These are phyloP conservation scores for Actinia equina DNA, from an alignment of 64 coral and sea anemone species.

Conservation along the genomic window DNA sequence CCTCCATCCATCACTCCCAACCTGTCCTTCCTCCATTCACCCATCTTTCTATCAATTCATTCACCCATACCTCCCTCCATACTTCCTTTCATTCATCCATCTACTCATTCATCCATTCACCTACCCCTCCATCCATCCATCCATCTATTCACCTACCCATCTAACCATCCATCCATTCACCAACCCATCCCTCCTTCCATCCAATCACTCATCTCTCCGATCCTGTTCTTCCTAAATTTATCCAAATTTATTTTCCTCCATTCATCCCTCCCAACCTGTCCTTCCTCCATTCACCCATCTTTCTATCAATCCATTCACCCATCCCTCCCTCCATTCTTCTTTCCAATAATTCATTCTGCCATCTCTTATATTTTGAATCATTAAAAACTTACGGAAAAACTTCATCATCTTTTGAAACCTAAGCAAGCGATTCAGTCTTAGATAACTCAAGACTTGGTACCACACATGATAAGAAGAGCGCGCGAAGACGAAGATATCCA, in stretches of 20 bases:
- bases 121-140: no score
- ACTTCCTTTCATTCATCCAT: no score
- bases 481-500: conserved; percentile 66
- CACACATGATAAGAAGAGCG: conserved; percentile 30
- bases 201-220: no score
- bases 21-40: neutral
- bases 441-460: conserved; percentile 52
- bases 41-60: neutral
- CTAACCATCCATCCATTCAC: no score
- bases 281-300: neutral
- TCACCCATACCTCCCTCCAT: no score
- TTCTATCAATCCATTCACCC: neutral
- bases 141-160: no score
- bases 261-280: neutral
- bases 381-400: conserved; percentile 64
- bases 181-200: no score
- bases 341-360: neutral
- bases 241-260: no score
- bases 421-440: conserved; percentile 69
- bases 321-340: neutral
- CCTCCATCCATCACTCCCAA: neutral
- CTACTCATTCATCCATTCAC: no score
- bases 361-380: neutral
- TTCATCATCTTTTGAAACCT: conserved; percentile 55
- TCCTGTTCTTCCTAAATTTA: neutral